phyloP scores from a whole-genome alignment of 1,140 invertebrate species.

The Aleiodes sp. region DNA sequence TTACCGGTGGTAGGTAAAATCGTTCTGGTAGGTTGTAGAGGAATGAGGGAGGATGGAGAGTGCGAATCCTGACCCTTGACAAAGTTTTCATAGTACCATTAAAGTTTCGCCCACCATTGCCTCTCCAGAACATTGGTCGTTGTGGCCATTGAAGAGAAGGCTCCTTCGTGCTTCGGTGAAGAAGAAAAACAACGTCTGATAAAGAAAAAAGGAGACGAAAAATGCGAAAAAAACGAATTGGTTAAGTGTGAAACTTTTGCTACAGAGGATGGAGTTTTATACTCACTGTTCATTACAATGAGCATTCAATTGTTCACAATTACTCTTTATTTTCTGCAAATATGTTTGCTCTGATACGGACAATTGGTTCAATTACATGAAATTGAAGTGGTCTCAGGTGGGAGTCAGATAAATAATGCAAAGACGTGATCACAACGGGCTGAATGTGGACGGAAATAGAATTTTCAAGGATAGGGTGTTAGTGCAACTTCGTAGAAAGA shows the following conservation, averaged over 20 bases:
- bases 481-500: background rate
- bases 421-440: slow-evolving; percentile 48
- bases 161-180: slow-evolving; percentile 1
- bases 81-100: slow-evolving; percentile 28
- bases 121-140: slow-evolving; percentile 24
- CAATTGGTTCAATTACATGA: slow-evolving; percentile 15
- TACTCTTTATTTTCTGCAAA: background rate
- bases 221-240: background rate
- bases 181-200: background rate
- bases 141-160: background rate
- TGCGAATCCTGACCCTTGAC: slow-evolving; percentile 19
- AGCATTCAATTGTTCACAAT: background rate
- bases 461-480: background rate
- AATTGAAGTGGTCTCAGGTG: background rate
- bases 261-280: background rate
- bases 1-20: background rate
- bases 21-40: slow-evolving; percentile 14
- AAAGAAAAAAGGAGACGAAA: slow-evolving; percentile 13
- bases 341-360: background rate
- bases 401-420: slow-evolving; percentile 52
- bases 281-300: background rate
- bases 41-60: background rate
- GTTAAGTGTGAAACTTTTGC: background rate
- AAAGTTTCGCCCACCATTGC: slow-evolving; percentile 31
- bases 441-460: background rate